Percentiles rank a stretch among this genome's conserved stretches.
Conservation (phyloP, 1,140 invertebrate genomes). For the Lepeophtheirus salmonis region DNA sequence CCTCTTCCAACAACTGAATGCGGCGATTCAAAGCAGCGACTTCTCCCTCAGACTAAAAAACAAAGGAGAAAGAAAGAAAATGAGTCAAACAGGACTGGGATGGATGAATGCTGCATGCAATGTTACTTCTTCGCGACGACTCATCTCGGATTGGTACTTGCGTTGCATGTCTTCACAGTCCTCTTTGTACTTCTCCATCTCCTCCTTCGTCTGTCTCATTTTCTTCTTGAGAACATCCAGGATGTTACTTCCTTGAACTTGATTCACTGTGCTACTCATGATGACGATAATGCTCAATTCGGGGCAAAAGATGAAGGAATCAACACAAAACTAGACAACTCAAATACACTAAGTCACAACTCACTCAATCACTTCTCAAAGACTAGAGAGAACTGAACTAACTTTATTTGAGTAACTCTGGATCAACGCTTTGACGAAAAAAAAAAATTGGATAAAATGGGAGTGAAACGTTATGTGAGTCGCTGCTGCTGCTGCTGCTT, state of each 20-base stretch:
- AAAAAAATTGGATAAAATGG: too few relatives aligned
- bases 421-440: too few relatives aligned
- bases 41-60: slow-evolving; percentile 81
- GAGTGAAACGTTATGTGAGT: too few relatives aligned
- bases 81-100: slow-evolving; percentile 7
- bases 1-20: slow-evolving; percentile 95
- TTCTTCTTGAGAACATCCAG: slow-evolving; percentile 95
- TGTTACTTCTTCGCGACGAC: slow-evolving; percentile 75
- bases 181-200: slow-evolving; percentile 92
- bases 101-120: not conserved
- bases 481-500: too few relatives aligned
- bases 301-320: too few relatives aligned
- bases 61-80: slow-evolving; percentile 19
- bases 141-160: slow-evolving; percentile 60
- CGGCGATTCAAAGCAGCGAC: slow-evolving; percentile 92
- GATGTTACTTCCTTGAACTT: slow-evolving; percentile 57
- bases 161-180: slow-evolving; percentile 76
- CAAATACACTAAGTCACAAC: too few relatives aligned
- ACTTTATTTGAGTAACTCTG: too few relatives aligned
- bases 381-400: too few relatives aligned
- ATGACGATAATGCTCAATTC: too few relatives aligned
- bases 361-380: too few relatives aligned
- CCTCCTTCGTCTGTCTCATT: slow-evolving; percentile 93
- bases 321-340: too few relatives aligned
- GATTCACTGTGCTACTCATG: slow-evolving; percentile 4